Evolutionary conservation across 2,113 vertebrate genomes (phyloP), one percentile per base, ranked within the genome.

Genomic region (Calyptomena viridis): DNA sequence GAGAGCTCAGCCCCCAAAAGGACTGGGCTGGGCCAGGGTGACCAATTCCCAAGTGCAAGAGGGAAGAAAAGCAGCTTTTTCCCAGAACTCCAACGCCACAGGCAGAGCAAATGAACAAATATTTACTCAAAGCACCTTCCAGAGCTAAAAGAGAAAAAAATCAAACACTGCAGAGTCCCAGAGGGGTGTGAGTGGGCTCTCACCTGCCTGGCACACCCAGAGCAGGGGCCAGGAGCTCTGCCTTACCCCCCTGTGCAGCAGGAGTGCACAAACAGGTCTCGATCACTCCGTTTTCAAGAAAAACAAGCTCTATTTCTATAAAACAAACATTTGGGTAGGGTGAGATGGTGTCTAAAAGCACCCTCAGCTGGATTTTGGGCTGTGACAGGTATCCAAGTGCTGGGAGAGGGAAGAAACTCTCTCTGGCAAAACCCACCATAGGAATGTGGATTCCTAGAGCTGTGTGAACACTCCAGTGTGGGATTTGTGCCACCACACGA

Each of bases 171-270:
- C 49, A n/a, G 39, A 68, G 63, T 28, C 23, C 40, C 63, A 27
- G 24, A 39, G 40, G 75, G 68, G 22, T 13, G 37, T 1, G 16
- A 27, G 50, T 0, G 8, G 35, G 35, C 69, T 77, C n/a, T 33
- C 28, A 14, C 5, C 69, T 9, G 27, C 49, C 81, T 20, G 78
- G 59, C 74, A 56, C 33, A 1, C 12, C 5, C 71, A 46, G 42
- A 0, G 1, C 3, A 23, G 0, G 17, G 28, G 7, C 39, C 0
- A 1, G 49, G 62, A 39, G 58, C 62, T 68, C n/a, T 11, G 42
- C 4, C 50, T 27, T 9, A 12, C 1, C 3, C 47, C 18, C 8
- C 35, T 4, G 49, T 21, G 71, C 71, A 25, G 3, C 55, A 1
- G 0, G 5, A 12, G 66, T 2, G 74, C 85, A 52, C 49, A 27